Base-by-base conservation (phyloP, 2,797 vertebrate species). In the Poeciliopsis presidionis region DNA sequence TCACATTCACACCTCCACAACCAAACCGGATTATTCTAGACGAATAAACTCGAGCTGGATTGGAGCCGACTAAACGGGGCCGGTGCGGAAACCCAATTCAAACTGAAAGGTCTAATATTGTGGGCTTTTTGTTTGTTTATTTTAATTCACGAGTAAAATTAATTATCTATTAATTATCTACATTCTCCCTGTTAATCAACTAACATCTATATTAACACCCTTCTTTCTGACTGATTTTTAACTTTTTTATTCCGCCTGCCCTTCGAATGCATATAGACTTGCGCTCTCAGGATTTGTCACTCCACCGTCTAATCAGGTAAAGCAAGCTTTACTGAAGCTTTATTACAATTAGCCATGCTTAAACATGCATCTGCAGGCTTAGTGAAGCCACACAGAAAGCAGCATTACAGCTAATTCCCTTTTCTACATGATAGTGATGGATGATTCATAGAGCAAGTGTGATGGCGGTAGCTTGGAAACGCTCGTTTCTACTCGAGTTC, bases 261-360 rank as follows among this genome's bases (percentile, higher is more conserved):
- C 70, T 84, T 78, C 70, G 73, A 18, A 69, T 65, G 82, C 74
- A 76, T 85, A 80, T 83, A 80, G 59, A 41, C 46, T 63, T 81
- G 65, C 33, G 73, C 77, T 59, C 59, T 73, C 30, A 59, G 43
- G 69, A 55, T 69, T 33, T 75, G 72, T 83, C 46, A 71, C 63
- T 81, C 83, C 82, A 5, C 28, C 39, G 72, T 78, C 76, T 83
- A 76, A 86, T 91, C 82, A 87, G 84, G 83, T 87, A 71, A 78
- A 73, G 74, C 75, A 75, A 87, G 87, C 84, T 87, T 86, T 86
- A 81, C 78, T 80, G 84, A 89, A 73, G 86, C 70, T 88, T 86
- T 88, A 88, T 87, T 74, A 71, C 84, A 86, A 81, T 83, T 88
- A 87, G 85, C 87, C 89, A 70, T 78, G 80, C 88, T 89, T 83